Conservation (phyloP, 2,888 invertebrate genomes). For the Drosophila vallismaia region DNA sequence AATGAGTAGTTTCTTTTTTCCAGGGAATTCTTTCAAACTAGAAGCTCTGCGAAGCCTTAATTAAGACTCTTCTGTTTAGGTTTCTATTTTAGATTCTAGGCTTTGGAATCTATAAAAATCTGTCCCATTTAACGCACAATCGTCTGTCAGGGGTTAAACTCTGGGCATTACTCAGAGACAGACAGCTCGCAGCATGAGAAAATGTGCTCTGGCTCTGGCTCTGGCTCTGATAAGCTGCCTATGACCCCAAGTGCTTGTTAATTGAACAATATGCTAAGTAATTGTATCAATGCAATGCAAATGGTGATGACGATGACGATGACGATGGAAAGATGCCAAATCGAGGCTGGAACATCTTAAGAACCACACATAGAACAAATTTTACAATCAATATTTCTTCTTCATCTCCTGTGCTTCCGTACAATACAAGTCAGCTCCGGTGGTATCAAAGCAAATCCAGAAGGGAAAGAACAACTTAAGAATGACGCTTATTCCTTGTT, state of each 20-base stretch:
- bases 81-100: background rate
- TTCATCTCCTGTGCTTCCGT: no score
- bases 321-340: background rate
- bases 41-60: no score
- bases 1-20: no score
- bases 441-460: no score
- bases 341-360: no score
- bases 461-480: no score
- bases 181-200: conserved; percentile 6
- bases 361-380: no score
- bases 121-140: conserved; percentile 18
- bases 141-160: conserved; percentile 2
- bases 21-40: no score
- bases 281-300: conserved; percentile 55
- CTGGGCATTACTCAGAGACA: conserved; percentile 21
- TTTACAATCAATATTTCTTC: no score
- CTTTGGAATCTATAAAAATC: background rate
- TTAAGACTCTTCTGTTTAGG: background rate
- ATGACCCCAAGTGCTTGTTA: conserved; percentile 40
- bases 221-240: conserved; percentile 28
- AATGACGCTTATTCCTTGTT: no score
- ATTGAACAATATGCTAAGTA: conserved; percentile 76
- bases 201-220: background rate
- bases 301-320: background rate
- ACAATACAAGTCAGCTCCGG: no score